Percentiles rank a stretch among this genome's conserved stretches.
Evolutionary conservation across 2,113 vertebrate genomes (phyloP).

Genomic region (Acanthochromis polyacanthus): DNA sequence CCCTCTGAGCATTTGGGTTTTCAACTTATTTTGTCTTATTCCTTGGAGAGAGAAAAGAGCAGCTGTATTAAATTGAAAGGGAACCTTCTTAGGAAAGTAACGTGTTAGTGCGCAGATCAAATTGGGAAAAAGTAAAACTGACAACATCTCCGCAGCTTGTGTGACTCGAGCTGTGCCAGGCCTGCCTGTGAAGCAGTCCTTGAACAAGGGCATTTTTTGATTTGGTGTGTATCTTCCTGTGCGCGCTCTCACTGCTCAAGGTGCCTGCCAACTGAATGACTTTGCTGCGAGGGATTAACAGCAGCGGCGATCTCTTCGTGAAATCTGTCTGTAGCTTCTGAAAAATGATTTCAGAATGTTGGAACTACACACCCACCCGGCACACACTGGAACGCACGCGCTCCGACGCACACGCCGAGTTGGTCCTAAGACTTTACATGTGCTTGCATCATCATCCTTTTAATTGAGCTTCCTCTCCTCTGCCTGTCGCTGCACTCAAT

Average conservation of each 20-base stretch:
- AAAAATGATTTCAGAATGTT: slow-evolving; percentile 43
- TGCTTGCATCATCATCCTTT: slow-evolving; percentile 75
- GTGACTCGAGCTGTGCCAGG: slow-evolving; percentile 53
- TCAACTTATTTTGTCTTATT: slow-evolving; percentile 5
- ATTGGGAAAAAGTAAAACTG: slow-evolving; percentile 21
- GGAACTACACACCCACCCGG: not conserved
- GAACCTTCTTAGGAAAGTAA: slow-evolving; percentile 22
- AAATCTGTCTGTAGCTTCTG: slow-evolving; percentile 50
- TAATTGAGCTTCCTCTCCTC: slow-evolving; percentile 63
- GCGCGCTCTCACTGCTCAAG: slow-evolving; percentile 44
- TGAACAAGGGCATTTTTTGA: slow-evolving; percentile 72
- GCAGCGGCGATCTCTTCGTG: slow-evolving; percentile 49
- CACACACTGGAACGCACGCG: not conserved
- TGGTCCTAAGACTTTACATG: slow-evolving; percentile 61
- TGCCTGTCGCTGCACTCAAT: slow-evolving; percentile 31
- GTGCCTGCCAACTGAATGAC: slow-evolving; percentile 64
- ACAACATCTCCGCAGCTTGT: slow-evolving; percentile 51
- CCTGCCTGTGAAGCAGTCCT: slow-evolving; percentile 59
- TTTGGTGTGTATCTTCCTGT: slow-evolving; percentile 36
- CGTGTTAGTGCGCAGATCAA: slow-evolving; percentile 36
- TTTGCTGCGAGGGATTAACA: slow-evolving; percentile 69
- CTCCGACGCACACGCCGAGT: not conserved
- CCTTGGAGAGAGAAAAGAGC: slow-evolving; percentile 46
- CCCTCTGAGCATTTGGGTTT: slow-evolving; percentile 32
- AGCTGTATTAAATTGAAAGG: slow-evolving; percentile 59